Conservation (phyloP, 2,888 invertebrate species). For the Thymelicus acteon region DNA sequence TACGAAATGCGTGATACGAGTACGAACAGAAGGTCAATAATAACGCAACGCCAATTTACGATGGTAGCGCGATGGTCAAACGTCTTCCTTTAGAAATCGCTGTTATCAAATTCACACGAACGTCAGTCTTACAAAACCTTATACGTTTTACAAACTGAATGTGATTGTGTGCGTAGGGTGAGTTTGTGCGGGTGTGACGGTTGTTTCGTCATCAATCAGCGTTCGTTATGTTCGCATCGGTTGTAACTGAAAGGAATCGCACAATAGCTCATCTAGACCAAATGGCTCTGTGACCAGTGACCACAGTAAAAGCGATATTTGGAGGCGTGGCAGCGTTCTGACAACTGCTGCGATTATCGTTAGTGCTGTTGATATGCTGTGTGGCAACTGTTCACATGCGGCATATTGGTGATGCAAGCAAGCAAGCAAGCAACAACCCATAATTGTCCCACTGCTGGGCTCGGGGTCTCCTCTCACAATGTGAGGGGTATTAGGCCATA, state of each 20-base stretch:
- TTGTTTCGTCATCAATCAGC: slow-evolving; percentile 33
- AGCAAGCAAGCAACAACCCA: no score
- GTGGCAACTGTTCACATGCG: neutral
- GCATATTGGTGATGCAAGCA: neutral
- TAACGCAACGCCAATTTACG: slow-evolving; percentile 12
- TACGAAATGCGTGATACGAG: neutral
- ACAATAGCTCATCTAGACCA: slow-evolving; percentile 33
- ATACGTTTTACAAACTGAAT: neutral
- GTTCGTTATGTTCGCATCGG: slow-evolving; percentile 19
- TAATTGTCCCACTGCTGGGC: no score
- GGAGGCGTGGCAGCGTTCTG: slow-evolving; percentile 20
- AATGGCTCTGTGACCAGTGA: slow-evolving; percentile 7
- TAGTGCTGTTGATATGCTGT: neutral
- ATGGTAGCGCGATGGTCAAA: slow-evolving; percentile 21
- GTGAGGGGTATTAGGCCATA: no score
- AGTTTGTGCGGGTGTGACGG: slow-evolving; percentile 7
- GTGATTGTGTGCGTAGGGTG: neutral
- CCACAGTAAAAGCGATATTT: slow-evolving; percentile 21
- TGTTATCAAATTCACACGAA: slow-evolving; percentile 18
- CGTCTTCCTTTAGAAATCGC: slow-evolving; percentile 31
- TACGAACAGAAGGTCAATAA: slow-evolving; percentile 11
- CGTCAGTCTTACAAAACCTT: slow-evolving; percentile 14
- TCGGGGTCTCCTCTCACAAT: no score
- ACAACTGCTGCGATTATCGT: neutral
- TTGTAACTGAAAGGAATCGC: slow-evolving; percentile 31